phyloP scores from a whole-genome alignment of 1,140 invertebrate species.

The Panulirus ornatus region DNA sequence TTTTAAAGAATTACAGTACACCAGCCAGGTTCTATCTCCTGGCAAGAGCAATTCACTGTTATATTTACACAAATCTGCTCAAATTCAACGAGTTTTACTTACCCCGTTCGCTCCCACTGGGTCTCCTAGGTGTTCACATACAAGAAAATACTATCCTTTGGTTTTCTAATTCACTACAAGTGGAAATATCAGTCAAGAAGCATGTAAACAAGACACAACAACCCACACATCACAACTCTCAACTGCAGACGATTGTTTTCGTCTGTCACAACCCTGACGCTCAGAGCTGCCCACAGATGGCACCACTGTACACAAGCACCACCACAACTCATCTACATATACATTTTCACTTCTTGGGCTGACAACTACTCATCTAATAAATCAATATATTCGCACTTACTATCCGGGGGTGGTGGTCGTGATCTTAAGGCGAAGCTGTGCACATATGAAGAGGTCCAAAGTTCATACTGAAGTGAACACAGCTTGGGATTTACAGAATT shows the following conservation, averaged over 20 bases:
- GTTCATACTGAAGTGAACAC: no score
- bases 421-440: no score
- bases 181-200: not conserved
- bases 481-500: no score
- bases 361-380: no score
- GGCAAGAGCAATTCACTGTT: not conserved
- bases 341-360: no score
- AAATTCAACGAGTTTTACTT: not conserved
- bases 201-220: not conserved
- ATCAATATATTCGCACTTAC: no score
- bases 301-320: not conserved
- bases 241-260: conserved; percentile 40
- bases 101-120: conserved; percentile 17
- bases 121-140: conserved; percentile 19
- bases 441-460: no score
- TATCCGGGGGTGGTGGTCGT: no score
- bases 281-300: not conserved
- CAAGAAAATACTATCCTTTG: conserved; percentile 7
- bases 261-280: not conserved
- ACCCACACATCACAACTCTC: conserved; percentile 37
- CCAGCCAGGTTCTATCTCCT: not conserved
- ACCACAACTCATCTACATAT: not conserved
- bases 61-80: not conserved
- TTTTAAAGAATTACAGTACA: no score
- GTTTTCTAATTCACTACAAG: not conserved